Conservation (phyloP, 2,113 vertebrate species). For the Fregetta grallaria region DNA sequence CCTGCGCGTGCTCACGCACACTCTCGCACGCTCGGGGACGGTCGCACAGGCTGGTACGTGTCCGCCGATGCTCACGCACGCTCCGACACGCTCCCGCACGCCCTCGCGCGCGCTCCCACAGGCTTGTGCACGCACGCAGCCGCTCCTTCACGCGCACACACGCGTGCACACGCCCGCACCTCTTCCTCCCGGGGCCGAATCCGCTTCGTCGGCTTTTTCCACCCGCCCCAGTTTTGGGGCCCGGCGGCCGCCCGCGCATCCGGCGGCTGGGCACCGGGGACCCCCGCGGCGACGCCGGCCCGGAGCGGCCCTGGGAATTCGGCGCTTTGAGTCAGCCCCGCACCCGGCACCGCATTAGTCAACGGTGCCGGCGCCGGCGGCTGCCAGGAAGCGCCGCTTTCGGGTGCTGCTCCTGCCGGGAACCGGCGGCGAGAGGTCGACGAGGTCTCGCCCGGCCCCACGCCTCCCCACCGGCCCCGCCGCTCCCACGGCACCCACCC, state of each 20-base stretch:
- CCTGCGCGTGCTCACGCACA: fast-evolving
- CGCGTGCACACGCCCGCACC: background rate
- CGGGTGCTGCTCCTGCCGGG: background rate
- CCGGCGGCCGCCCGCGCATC: background rate
- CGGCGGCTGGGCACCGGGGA: background rate
- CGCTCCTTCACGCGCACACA: background rate
- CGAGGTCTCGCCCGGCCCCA: background rate
- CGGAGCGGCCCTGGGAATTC: background rate
- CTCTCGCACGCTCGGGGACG: background rate
- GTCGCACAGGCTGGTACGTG: background rate
- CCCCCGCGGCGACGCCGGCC: background rate
- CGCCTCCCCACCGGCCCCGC: background rate
- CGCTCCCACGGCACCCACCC: background rate
- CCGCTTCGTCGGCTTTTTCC: background rate
- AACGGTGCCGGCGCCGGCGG: background rate
- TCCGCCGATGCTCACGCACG: background rate
- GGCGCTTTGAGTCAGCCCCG: background rate
- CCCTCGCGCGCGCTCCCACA: too few species aligned
- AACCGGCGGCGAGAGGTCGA: background rate
- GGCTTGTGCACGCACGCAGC: background rate
- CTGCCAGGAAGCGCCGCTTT: slow-evolving; percentile 6
- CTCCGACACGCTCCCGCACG: background rate
- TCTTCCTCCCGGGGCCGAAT: background rate
- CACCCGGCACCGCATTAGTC: background rate
- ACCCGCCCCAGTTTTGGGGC: background rate